Evolutionary conservation across 2,888 invertebrate species (phyloP), one percentile per base, ranked within the genome.

Genomic region (Clitarchus hookeri): DNA sequence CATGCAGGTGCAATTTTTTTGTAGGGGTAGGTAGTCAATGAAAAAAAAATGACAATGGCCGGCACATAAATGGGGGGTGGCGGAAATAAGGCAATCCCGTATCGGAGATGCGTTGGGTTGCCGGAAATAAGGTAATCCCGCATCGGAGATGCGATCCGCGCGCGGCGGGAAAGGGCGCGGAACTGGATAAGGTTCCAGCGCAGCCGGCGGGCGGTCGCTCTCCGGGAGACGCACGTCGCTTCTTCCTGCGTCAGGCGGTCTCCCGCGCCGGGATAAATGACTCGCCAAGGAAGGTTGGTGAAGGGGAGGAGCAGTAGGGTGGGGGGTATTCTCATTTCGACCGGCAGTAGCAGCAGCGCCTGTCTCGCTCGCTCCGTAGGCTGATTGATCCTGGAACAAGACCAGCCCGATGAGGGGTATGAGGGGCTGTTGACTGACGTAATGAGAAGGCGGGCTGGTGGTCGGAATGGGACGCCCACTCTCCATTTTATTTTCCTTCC

Each of bases 371-470:
- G 3, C 65, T 65, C 65, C 65, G 65, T 4, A 36, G 36, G 36
- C 65, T 65, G 65, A 65, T 65, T 65, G 65, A 23, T 65, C 65
- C 23, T 65, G 65, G 65, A 65, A 65, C 65, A 23, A 65, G 65
- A 65, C 65, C 65, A 65, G n/a, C 6, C 0, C 11, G 2, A 23
- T 6, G 48, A 16, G 48, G 48, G 12, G 48, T 36, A 36, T 36
- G 36, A 36, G 65, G 65, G 65, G 65, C 16, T 65, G 65, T 65
- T 65, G 65, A 65, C 65, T 65, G 65, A 65, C 65, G 65, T 65
- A 65, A 65, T 65, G 65, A 65, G 65, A 65, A 65, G 65, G 65
- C n/a, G 65, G 65, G 65, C 16, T 19, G 65, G 19, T n/a, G n/a
- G 65, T n/a, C 65, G 65, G 65, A 6, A 23, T 65, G n/a, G 65